These are phyloP conservation scores for Philaethria dido DNA, from an alignment of 2,888 invertebrate genomes.

Conservation along the genomic window DNA sequence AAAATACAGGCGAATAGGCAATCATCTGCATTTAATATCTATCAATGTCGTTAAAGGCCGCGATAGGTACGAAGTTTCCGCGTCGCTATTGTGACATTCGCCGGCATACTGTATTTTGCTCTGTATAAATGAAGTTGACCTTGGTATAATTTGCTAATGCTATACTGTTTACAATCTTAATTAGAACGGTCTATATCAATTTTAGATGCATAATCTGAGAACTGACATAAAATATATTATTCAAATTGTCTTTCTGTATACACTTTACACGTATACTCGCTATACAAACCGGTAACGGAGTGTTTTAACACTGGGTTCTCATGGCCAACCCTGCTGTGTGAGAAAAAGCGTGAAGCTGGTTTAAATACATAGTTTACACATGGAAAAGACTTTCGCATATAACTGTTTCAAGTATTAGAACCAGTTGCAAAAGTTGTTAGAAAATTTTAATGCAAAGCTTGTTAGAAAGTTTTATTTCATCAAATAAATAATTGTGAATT, in stretches of 20 bases:
- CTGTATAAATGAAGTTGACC: conserved; percentile 28
- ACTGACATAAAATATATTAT: neutral
- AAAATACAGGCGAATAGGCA: conserved; percentile 5
- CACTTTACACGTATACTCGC: neutral
- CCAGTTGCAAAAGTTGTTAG: conserved; percentile 24
- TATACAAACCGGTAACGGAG: no score
- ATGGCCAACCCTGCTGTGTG: no score
- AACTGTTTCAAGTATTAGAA: conserved; percentile 10
- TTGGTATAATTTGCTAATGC: conserved; percentile 24
- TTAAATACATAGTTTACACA: no score
- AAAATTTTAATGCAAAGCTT: conserved; percentile 11
- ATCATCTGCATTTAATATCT: conserved; percentile 29
- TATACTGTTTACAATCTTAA: conserved; percentile 22
- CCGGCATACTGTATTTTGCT: conserved; percentile 10
- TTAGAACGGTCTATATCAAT: conserved; percentile 11
- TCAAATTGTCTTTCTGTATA: no score
- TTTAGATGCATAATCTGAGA: neutral
- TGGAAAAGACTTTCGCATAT: conserved; percentile 5
- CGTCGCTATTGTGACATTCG: conserved; percentile 25
- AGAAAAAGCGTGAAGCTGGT: no score
- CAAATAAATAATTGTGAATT: neutral
- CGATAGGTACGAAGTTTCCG: conserved; percentile 26
- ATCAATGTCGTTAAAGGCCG: conserved; percentile 26
- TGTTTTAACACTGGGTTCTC: no score
- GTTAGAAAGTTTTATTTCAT: neutral